Percentiles rank a stretch among this genome's conserved stretches.
Conservation (phyloP, 2,113 vertebrate genomes). For the Tor tambroides region DNA sequence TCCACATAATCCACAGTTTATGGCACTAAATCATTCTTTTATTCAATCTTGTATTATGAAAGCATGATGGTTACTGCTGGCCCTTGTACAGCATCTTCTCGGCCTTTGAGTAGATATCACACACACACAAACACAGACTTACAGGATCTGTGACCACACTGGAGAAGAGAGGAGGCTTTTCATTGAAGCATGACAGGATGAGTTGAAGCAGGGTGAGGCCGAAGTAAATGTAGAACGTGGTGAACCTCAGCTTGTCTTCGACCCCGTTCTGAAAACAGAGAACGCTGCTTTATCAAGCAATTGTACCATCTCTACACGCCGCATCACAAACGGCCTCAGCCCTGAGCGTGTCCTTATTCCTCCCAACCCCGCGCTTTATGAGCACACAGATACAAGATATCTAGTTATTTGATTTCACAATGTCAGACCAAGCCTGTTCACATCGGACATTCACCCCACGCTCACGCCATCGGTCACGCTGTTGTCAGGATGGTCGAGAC, state of each 20-base stretch:
- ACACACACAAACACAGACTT: constrained; percentile 70
- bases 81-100: neutral
- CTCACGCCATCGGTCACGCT: neutral
- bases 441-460: neutral
- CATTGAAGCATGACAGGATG: constrained; percentile 89
- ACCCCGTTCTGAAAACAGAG: constrained; percentile 71
- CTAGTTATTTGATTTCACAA: neutral
- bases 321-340: neutral
- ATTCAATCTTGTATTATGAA: neutral
- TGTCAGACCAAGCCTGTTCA: neutral
- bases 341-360: neutral
- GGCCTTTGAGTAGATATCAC: neutral
- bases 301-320: neutral
- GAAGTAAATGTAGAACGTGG: constrained; percentile 92
- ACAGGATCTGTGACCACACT: constrained; percentile 78
- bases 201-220: constrained; percentile 80
- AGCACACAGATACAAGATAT: neutral
- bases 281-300: constrained; percentile 9
- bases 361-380: neutral
- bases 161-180: constrained; percentile 91
- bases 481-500: neutral
- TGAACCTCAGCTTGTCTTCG: constrained; percentile 84
- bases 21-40: constrained; percentile 74
- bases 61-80: too few species aligned
- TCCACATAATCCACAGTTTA: neutral